phyloP scores from a whole-genome alignment of 1,140 invertebrate genomes.

The Nasonia giraulti region DNA sequence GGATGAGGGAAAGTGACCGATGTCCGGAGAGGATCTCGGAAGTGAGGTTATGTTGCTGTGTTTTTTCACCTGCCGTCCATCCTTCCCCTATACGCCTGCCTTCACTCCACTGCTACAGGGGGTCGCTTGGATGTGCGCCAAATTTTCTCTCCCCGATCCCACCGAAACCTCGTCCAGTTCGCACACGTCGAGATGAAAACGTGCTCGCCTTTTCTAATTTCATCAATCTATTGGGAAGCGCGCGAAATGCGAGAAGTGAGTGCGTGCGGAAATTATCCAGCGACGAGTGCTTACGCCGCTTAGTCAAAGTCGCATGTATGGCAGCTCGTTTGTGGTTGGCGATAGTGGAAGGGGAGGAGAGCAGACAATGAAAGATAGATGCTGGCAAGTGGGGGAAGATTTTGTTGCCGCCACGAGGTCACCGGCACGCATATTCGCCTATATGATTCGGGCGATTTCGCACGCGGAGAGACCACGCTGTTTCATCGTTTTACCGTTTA shows the following conservation, averaged over 20 bases:
- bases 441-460: too few relatives aligned
- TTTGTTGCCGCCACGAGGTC: background rate
- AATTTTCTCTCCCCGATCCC: background rate
- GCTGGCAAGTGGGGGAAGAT: background rate
- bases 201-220: background rate
- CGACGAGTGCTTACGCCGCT: too few relatives aligned
- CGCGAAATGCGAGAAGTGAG: background rate
- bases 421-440: background rate
- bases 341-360: background rate
- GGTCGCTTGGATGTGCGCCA: too few relatives aligned
- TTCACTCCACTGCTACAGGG: too few relatives aligned
- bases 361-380: constrained; percentile 8
- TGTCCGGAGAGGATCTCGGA: background rate
- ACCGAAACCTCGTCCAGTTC: background rate
- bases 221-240: background rate
- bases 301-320: too few relatives aligned
- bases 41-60: constrained; percentile 31
- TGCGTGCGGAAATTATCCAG: background rate
- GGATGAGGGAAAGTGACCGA: background rate
- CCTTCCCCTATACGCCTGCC: background rate
- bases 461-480: too few relatives aligned
- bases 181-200: background rate
- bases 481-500: too few relatives aligned
- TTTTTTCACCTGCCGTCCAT: background rate
- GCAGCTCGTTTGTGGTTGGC: too few relatives aligned